Base-by-base conservation (phyloP, 2,888 invertebrate species). In the Caenorhabditis angaria region DNA sequence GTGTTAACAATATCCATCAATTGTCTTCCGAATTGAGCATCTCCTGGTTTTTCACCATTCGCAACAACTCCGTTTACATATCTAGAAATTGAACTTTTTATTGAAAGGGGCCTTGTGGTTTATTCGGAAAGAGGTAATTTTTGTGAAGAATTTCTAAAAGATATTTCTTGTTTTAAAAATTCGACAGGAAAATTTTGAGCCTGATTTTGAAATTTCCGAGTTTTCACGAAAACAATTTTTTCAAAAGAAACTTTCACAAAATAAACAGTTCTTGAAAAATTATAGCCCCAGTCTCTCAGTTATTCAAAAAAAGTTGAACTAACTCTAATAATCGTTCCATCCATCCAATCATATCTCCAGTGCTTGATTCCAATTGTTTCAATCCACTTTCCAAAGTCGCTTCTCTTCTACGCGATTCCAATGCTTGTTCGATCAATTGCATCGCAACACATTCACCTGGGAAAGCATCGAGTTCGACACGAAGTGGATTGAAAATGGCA, bases 11-110 rank as follows among this genome's bases (percentile, higher is more conserved):
- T 77, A 20, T 81, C 93, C 84, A 97, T 91, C 74, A 99, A 91
- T 77, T 93, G 92, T 50, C 97, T 91, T 0, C 99, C 97, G 12
- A 95, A 93, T 59, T 93, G 93, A 89, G 94, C 94, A 89, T 95
- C 93, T 88, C 83, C 82, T 14, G 81, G 80, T 53, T 81, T 85
- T 62, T 88, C 88, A 28, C 93, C 92, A 82, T 88, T 83, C 80
- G 89, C 89, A 85, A 96, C 89, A 65, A 97, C 96, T 82, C 95
- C 95, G 87, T 97, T 96, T 18, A 97, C 95, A 68, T 80, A 78
- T 61, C 77, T 79, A 63, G 22, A 71, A 71, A 20, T 29, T 18
- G 14, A 18, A 29, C 18, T 22, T n/a, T 51, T 6, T 8, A 20
- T 10, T 51, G 51, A n/a, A 12, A 51, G 18, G 24, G 18, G 6